Conservation (phyloP, 2,797 vertebrate genomes). For the Morelia viridis region DNA sequence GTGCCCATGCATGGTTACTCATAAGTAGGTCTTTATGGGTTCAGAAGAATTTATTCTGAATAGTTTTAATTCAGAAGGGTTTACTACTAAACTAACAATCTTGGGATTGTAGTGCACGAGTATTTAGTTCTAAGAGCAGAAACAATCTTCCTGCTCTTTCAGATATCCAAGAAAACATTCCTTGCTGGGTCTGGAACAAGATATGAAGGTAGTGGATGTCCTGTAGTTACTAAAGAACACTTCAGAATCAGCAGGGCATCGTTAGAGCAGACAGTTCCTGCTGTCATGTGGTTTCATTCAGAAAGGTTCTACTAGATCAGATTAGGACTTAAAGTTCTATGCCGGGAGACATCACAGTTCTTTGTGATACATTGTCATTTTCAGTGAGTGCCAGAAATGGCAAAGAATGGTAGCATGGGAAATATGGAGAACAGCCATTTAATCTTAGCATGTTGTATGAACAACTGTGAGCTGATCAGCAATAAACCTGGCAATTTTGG, state of each 20-base stretch:
- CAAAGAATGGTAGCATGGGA: background rate
- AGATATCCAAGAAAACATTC: background rate
- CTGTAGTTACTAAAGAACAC: background rate
- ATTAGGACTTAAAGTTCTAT: background rate
- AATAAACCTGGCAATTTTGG: background rate
- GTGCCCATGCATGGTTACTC: background rate
- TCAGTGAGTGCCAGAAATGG: background rate
- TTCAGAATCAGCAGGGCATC: background rate
- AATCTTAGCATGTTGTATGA: background rate
- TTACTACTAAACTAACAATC: background rate
- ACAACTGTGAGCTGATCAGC: background rate
- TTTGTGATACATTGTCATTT: background rate
- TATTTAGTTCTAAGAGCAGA: background rate
- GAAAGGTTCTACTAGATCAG: background rate
- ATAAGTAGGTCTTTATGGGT: background rate
- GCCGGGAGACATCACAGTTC: too few relatives aligned
- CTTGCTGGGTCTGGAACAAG: background rate
- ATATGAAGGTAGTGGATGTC: background rate
- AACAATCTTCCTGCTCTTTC: background rate
- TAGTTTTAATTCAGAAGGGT: background rate
- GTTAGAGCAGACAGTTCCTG: background rate
- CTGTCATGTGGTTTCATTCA: background rate
- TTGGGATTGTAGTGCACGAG: background rate
- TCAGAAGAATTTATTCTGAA: background rate
- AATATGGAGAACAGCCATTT: background rate